Percentiles rank a stretch among this genome's conserved stretches.
Conservation (phyloP, 2,888 invertebrate genomes). For the Pharmacophagus antenor region DNA sequence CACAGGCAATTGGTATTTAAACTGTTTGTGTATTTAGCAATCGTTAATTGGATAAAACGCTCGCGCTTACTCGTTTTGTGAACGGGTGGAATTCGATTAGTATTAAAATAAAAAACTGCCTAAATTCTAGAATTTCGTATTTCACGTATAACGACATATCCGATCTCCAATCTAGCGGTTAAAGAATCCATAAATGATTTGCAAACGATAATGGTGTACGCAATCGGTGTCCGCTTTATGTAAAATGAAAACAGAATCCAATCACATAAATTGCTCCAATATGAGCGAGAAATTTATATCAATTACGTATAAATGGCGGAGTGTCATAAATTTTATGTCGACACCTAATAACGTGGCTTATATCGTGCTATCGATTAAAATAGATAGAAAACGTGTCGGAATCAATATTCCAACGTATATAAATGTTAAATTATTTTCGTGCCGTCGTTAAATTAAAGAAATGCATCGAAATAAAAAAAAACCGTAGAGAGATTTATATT, state of each 20-base stretch:
- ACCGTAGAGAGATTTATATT: too few relatives aligned
- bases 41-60: slow-evolving; percentile 49
- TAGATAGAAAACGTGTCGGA: too few relatives aligned
- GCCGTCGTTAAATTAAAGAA: too few relatives aligned
- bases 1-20: slow-evolving; percentile 36
- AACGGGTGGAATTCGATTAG: slow-evolving; percentile 47
- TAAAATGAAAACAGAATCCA: slow-evolving; percentile 22
- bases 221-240: slow-evolving; percentile 16
- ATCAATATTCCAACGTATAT: too few relatives aligned
- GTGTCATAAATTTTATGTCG: slow-evolving; percentile 5
- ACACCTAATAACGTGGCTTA: not conserved
- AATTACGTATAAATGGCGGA: slow-evolving; percentile 14
- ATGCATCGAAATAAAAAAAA: too few relatives aligned
- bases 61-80: slow-evolving; percentile 45
- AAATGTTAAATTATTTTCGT: too few relatives aligned
- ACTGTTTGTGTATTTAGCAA: slow-evolving; percentile 45
- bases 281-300: slow-evolving; percentile 18
- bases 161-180: slow-evolving; percentile 8
- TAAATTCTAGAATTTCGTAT: slow-evolving; percentile 11
- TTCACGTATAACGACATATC: slow-evolving; percentile 22
- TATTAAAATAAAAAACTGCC: slow-evolving; percentile 30
- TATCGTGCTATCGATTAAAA: not conserved
- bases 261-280: slow-evolving; percentile 23
- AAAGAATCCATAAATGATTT: slow-evolving; percentile 21
- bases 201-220: slow-evolving; percentile 6